Conservation (phyloP, 2,113 vertebrate genomes). For the Apeltes quadracus region DNA sequence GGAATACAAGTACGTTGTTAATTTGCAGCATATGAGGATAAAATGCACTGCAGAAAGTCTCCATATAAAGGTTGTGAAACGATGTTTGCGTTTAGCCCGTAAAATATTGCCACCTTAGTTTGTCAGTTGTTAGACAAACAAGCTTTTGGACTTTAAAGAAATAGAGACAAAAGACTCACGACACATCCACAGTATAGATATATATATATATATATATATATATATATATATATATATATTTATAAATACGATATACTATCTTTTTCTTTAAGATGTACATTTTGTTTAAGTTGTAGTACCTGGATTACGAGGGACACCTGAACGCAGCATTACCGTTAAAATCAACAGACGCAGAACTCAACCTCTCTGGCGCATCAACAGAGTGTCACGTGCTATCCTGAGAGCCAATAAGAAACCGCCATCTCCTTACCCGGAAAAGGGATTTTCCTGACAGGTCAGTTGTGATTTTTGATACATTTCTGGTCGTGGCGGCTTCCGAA, state of each 20-base stretch:
- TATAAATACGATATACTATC: not conserved
- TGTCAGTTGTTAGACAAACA: not conserved
- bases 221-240: too few species aligned
- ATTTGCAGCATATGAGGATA: not conserved
- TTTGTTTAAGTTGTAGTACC: fast-evolving
- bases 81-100: not conserved
- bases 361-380: not conserved
- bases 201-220: too few species aligned
- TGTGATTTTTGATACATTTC: conserved; percentile 26
- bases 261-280: not conserved
- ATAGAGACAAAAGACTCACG: not conserved
- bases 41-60: not conserved
- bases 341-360: conserved; percentile 14
- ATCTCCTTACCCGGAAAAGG: conserved; percentile 71
- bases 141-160: too few species aligned
- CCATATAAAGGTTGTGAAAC: too few species aligned
- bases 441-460: conserved; percentile 62
- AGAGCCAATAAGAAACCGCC: conserved; percentile 65
- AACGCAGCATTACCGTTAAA: conserved; percentile 20
- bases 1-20: too few species aligned
- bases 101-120: not conserved
- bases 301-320: not conserved
- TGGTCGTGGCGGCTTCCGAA: not conserved
- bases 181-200: too few species aligned
- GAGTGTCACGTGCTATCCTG: conserved; percentile 39